These are phyloP conservation scores for Clarias macrocephalus DNA, from an alignment of 2,113 vertebrate species.

Conservation along the genomic window DNA sequence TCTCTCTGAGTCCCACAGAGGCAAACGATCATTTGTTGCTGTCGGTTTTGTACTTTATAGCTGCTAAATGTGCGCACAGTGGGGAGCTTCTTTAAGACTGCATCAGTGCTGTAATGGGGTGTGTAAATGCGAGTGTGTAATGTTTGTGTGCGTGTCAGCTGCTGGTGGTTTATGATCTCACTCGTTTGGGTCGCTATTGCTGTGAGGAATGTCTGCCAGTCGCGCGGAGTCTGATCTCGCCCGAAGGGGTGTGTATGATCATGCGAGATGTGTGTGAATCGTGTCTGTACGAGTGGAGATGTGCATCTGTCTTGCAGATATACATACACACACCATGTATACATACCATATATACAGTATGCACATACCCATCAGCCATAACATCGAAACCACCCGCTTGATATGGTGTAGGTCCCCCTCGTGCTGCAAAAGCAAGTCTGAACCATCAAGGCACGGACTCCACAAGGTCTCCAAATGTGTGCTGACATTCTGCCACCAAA, in stretches of 20 bases:
- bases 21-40: slow-evolving; percentile 34
- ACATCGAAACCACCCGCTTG: too few relatives aligned
- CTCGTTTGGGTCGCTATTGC: slow-evolving; percentile 7
- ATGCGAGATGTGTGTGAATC: slow-evolving; percentile 29
- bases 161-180: slow-evolving; percentile 31
- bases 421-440: too few relatives aligned
- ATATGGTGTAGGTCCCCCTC: too few relatives aligned
- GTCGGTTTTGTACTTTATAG: slow-evolving; percentile 31
- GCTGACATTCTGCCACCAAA: too few relatives aligned
- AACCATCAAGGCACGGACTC: too few relatives aligned
- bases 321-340: too few relatives aligned
- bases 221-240: slow-evolving; percentile 3
- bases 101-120: slow-evolving; percentile 15
- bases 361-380: too few relatives aligned
- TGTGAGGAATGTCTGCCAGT: slow-evolving; percentile 13
- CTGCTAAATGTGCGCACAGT: slow-evolving; percentile 23
- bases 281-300: background rate
- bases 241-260: slow-evolving; percentile 15
- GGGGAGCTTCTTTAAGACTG: slow-evolving; percentile 18
- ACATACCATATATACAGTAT: too few relatives aligned
- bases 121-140: background rate
- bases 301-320: too few relatives aligned
- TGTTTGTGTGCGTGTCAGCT: slow-evolving; percentile 5
- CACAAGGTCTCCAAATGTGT: too few relatives aligned
- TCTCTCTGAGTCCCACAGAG: background rate